A percentile compares a stretch with the other conserved stretches of the same genome.
These are phyloP conservation scores for Pterostichus niger DNA, from an alignment of 2,888 invertebrate genomes.

Conservation along the genomic window DNA sequence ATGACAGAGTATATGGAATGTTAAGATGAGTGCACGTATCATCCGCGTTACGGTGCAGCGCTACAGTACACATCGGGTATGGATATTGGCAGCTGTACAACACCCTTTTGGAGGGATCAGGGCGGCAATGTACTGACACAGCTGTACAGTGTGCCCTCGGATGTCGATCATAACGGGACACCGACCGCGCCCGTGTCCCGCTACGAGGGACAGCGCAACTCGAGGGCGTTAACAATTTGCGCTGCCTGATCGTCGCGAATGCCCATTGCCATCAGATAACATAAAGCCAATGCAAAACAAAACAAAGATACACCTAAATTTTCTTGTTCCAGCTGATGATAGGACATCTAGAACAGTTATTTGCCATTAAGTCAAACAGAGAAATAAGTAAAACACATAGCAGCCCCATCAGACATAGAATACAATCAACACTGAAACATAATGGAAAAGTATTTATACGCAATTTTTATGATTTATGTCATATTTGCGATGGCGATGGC, in stretches of 20 bases:
- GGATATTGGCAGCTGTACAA: slow-evolving; percentile 66
- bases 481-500: background rate
- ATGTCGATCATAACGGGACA: slow-evolving; percentile 65
- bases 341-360: slow-evolving; percentile 75
- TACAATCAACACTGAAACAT: slow-evolving; percentile 62
- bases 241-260: slow-evolving; percentile 76
- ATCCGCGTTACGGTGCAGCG: slow-evolving; percentile 65
- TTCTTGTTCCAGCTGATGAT: slow-evolving; percentile 67
- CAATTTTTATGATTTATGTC: background rate
- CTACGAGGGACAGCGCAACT: slow-evolving; percentile 74
- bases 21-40: slow-evolving; percentile 59
- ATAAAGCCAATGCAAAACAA: slow-evolving; percentile 63
- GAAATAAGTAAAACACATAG: slow-evolving; percentile 21
- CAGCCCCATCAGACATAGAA: slow-evolving; percentile 43
- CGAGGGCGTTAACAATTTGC: slow-evolving; percentile 72
- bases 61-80: slow-evolving; percentile 64
- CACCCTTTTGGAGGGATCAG: slow-evolving; percentile 67
- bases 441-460: slow-evolving; percentile 34
- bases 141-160: slow-evolving; percentile 60
- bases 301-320: slow-evolving; percentile 61
- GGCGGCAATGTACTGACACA: slow-evolving; percentile 64
- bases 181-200: slow-evolving; percentile 69
- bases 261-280: slow-evolving; percentile 76
- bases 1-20: slow-evolving; percentile 22
- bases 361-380: slow-evolving; percentile 68